Evolutionary conservation across 2,888 invertebrate species (phyloP).

Genomic region (Lochmaea crataegi): DNA sequence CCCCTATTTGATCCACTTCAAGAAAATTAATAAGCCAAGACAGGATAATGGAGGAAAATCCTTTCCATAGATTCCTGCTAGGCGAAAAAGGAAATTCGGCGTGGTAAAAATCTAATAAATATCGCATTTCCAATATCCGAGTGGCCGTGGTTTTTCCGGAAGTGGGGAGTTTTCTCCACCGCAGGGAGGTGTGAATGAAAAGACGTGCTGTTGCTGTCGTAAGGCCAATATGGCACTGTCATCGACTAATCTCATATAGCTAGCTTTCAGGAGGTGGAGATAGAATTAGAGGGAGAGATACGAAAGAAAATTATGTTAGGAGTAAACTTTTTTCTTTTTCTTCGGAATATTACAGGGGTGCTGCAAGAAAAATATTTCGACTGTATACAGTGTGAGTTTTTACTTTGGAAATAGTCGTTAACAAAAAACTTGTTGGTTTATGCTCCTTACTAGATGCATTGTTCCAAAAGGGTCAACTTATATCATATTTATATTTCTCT

Average conservation of each 20-base stretch:
- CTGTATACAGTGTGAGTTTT: no score
- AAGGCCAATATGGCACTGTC: constrained; percentile 59
- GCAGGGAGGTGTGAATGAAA: constrained; percentile 50
- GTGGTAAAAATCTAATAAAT: constrained; percentile 62
- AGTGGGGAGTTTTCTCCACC: constrained; percentile 43
- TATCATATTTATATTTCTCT: no score
- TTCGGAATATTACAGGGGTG: neutral
- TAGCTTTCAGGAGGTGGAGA: constrained; percentile 6
- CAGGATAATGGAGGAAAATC: constrained; percentile 46
- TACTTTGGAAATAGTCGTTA: no score
- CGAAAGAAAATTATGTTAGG: neutral
- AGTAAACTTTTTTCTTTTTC: neutral
- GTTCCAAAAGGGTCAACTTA: no score
- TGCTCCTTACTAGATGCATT: no score
- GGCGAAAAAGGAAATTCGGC: constrained; percentile 55
- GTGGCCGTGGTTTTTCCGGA: constrained; percentile 55
- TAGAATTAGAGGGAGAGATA: neutral
- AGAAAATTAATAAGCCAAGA: constrained; percentile 46
- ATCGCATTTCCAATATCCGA: constrained; percentile 63
- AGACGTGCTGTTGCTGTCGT: constrained; percentile 43
- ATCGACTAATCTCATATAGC: constrained; percentile 53
- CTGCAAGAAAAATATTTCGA: no score
- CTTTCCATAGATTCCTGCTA: constrained; percentile 31
- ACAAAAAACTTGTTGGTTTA: no score
- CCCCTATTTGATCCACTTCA: constrained; percentile 25